These are phyloP conservation scores for Thryonomys swinderianus DNA, from an alignment of 2,113 vertebrate species.

Conservation along the genomic window DNA sequence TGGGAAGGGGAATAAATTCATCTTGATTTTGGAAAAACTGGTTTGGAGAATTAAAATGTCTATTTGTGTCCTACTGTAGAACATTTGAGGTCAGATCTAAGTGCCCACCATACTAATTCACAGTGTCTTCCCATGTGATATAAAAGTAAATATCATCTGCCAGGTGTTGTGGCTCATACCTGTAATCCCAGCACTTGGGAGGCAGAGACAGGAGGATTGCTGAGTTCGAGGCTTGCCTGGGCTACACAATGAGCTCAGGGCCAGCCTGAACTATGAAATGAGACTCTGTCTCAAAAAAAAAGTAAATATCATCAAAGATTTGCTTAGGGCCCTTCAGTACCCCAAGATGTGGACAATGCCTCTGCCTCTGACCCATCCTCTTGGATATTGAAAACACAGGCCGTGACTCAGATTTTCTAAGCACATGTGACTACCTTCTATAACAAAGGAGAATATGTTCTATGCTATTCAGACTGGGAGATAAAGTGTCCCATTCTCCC, in stretches of 20 bases:
- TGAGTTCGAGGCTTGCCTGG: no score
- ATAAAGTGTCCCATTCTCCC: neutral
- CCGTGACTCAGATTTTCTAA: neutral
- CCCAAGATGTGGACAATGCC: neutral
- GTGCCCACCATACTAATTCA: neutral
- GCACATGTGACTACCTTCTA: neutral
- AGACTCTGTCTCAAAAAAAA: no score
- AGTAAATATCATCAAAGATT: neutral
- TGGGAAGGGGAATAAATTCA: neutral
- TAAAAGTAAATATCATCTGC: neutral
- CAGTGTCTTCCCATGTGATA: neutral
- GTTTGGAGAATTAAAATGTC: neutral
- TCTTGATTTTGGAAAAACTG: slow-evolving; percentile 7
- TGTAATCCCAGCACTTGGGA: no score
- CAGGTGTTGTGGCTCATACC: no score
- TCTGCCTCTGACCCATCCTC: neutral
- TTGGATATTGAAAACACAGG: neutral
- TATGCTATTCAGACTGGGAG: neutral
- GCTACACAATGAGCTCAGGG: no score
- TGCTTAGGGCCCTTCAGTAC: no score
- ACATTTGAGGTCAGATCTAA: neutral
- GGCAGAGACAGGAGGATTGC: no score
- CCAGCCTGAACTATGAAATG: no score
- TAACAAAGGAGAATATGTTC: neutral
- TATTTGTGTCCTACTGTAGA: neutral